Evolutionary conservation across 53 echinoderm and acorn worm species (phyloP).

Genomic region (Holothuria leucospilota): DNA sequence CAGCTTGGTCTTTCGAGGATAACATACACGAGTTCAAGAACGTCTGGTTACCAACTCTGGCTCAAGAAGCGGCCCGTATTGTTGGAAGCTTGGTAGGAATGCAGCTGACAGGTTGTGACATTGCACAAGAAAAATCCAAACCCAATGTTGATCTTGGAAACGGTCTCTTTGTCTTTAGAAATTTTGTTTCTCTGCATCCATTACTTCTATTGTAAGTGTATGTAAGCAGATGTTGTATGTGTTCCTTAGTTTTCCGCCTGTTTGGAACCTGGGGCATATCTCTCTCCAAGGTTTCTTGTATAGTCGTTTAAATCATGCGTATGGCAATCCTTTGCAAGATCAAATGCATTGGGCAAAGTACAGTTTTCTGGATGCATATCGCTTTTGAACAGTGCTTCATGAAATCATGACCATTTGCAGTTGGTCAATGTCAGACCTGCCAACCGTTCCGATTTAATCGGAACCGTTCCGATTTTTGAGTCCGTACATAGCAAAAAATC

Average conservation of each 20-base stretch:
- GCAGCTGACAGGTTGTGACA: constrained; percentile 40
- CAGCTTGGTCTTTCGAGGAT: too few species aligned
- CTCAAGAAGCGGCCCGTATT: too few species aligned
- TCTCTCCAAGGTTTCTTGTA: background rate
- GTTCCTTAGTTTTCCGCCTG: background rate
- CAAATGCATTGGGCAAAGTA: background rate
- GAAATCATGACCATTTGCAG: too few species aligned
- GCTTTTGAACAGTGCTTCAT: too few species aligned
- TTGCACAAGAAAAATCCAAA: constrained; percentile 55
- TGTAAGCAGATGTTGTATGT: background rate
- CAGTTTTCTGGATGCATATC: too few species aligned
- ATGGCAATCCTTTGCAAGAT: background rate
- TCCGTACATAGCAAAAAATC: too few species aligned
- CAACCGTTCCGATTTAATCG: too few species aligned
- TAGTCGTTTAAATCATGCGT: background rate
- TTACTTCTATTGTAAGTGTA: too few species aligned
- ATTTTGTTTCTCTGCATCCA: background rate
- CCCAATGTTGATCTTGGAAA: constrained; percentile 48
- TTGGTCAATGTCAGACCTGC: too few species aligned
- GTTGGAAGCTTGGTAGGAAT: constrained; percentile 46
- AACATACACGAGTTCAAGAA: too few species aligned
- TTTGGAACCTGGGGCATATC: background rate
- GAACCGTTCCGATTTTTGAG: too few species aligned
- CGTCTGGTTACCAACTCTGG: too few species aligned
- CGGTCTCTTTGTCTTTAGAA: background rate